phyloP scores from a whole-genome alignment of 2,797 vertebrate species.

The Macroramphosus scolopax region DNA sequence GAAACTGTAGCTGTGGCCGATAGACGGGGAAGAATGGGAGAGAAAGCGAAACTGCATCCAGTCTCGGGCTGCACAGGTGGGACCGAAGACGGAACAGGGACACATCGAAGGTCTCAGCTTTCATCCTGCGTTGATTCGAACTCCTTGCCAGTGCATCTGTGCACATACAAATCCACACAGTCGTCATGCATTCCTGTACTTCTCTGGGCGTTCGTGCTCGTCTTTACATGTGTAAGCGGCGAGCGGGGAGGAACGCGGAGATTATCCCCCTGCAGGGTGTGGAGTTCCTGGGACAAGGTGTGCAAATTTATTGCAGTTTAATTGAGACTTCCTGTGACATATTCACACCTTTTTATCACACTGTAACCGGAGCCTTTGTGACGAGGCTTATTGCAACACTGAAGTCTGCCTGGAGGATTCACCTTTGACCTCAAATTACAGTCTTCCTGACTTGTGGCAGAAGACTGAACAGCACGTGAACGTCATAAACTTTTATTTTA shows the following conservation, averaged over 20 bases:
- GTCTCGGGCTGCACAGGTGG: conserved; percentile 61
- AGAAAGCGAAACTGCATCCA: conserved; percentile 66
- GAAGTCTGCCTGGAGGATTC: conserved; percentile 32
- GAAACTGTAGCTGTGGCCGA: conserved; percentile 61
- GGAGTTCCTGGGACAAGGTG: conserved; percentile 57
- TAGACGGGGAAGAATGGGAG: conserved; percentile 46
- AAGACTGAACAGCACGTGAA: conserved; percentile 15
- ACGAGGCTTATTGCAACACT: conserved; percentile 46
- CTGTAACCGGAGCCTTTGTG: conserved; percentile 48
- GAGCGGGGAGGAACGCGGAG: conserved; percentile 26
- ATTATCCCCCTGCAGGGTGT: conserved; percentile 41
- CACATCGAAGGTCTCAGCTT: conserved; percentile 48
- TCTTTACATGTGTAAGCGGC: conserved; percentile 30
- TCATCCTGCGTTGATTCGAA: conserved; percentile 46
- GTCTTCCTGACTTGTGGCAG: conserved; percentile 34
- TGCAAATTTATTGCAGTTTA: conserved; percentile 49
- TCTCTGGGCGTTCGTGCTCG: conserved; percentile 17
- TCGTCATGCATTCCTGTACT: conserved; percentile 15
- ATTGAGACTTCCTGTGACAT: conserved; percentile 56
- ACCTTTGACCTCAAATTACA: conserved; percentile 64
- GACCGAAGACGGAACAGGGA: conserved; percentile 68
- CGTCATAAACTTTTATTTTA: conserved; percentile 41
- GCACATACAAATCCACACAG: conserved; percentile 6
- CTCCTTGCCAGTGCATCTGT: conserved; percentile 1
- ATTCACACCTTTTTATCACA: conserved; percentile 65